A percentile compares a stretch with the other conserved stretches of the same genome.
Conservation (phyloP, 2,797 vertebrate genomes). For the Varecia variegata region DNA sequence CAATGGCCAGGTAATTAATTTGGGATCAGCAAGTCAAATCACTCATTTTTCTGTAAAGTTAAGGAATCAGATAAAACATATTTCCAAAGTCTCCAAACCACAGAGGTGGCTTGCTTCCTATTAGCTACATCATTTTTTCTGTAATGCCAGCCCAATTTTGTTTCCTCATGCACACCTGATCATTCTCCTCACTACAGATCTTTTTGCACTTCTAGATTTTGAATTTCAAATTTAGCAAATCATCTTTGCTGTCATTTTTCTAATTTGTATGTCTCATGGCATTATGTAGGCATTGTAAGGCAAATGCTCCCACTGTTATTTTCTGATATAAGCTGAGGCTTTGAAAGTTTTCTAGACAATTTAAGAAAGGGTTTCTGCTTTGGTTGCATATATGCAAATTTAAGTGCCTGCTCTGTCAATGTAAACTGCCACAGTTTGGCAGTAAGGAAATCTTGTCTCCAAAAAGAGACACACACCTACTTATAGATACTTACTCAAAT, state of each 20-base stretch:
- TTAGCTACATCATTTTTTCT: neutral
- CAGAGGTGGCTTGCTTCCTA: neutral
- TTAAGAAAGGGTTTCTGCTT: neutral
- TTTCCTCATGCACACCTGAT: neutral
- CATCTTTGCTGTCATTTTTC: neutral
- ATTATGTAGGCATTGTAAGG: neutral
- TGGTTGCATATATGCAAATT: neutral
- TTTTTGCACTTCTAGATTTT: neutral
- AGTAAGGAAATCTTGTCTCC: neutral
- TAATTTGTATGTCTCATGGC: neutral
- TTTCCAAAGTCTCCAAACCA: slow-evolving; percentile 38
- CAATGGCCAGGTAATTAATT: slow-evolving; percentile 8
- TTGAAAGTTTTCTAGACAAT: neutral
- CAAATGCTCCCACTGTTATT: neutral
- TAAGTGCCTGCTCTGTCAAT: neutral
- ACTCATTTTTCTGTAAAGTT: slow-evolving; percentile 10
- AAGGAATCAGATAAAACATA: slow-evolving; percentile 6
- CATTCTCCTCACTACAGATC: neutral
- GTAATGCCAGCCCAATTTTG: neutral
- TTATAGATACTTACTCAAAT: neutral
- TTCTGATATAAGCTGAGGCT: neutral
- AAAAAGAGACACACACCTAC: neutral
- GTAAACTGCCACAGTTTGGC: neutral
- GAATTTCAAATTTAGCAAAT: slow-evolving; percentile 9
- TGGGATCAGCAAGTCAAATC: slow-evolving; percentile 28